Base-by-base conservation (phyloP, 2,113 vertebrate genomes). In the Elachura formosa region DNA sequence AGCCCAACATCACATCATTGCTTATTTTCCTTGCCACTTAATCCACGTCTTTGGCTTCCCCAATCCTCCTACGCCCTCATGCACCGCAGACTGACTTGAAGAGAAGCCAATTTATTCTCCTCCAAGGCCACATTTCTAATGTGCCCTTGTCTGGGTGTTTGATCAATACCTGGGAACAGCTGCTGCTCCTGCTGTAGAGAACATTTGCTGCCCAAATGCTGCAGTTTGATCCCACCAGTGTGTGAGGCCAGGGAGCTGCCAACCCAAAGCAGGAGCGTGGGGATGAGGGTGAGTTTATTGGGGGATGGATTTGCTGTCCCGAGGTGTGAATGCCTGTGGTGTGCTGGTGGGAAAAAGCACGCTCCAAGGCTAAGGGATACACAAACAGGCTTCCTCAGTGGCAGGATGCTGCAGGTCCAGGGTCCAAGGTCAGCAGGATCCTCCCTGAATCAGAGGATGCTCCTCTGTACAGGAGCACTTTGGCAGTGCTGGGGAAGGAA, bases 281-380 rank as follows among this genome's bases (percentile, higher is more conserved):
- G 48, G 82, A 56, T 14, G 62, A 58, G 71, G 72, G 26, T 11
- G 52, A 23, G 17, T 67, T 84, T n/a, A 2, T 5, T 10, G 13
- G 5, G 40, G 20, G 14, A 38, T 16, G 38, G 13, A 48, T 29
- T 38, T 52, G 38, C 64, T 7, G n/a, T 31, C 25, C 66, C 0
- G 5, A 0, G 10, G n/a, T 19, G 28, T 14, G 11, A 66, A 54
- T 8, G n/a, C 23, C 11, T n/a, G 4, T 0, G 36, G 41, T 2
- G 52, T 19, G 59, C 1, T 12, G 20, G 74, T 33, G 45, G 63
- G 76, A 81, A 81, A 46, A 90, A 62, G 14, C 46, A 48, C 0
- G 2, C 9, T 61, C 56, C n/a, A 74, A 78, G 36, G 69, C 25
- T 56, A n/a, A 55, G 64, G 46, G 49, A 84, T 24, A 66, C 62